phyloP scores from a whole-genome alignment of 2,113 vertebrate genomes.

The Ochotona curzoniae region DNA sequence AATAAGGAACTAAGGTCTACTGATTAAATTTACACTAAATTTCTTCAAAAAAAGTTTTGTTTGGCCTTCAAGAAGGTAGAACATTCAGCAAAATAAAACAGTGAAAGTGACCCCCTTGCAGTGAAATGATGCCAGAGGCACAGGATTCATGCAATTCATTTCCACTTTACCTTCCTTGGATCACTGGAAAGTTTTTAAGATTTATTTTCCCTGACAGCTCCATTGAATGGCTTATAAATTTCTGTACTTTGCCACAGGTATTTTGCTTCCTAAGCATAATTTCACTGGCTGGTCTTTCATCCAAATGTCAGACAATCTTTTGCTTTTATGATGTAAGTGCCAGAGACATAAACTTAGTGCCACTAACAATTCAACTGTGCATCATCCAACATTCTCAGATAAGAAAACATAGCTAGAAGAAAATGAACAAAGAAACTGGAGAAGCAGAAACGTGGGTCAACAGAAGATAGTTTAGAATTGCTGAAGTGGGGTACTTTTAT shows the following conservation, averaged over 20 bases:
- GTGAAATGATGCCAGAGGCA: not conserved
- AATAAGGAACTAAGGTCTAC: not conserved
- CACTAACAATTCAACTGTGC: not conserved
- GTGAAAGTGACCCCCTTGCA: not conserved
- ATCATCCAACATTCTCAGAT: not conserved
- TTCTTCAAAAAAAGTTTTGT: not conserved
- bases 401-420: not conserved
- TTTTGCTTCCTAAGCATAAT: constrained; percentile 55
- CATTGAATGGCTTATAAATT: not conserved
- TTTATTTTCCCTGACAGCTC: not conserved
- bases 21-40: constrained; percentile 2
- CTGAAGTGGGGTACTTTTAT: constrained; percentile 50
- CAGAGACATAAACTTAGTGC: not conserved
- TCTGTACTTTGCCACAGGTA: not conserved
- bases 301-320: constrained; percentile 22
- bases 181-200: not conserved
- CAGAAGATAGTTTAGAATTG: not conserved
- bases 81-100: not conserved
- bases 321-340: constrained; percentile 30
- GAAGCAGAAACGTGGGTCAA: constrained; percentile 42
- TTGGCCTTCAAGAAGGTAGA: not conserved
- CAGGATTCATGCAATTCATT: not conserved
- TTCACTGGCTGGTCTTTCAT: not conserved
- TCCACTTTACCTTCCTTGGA: not conserved
- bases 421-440: constrained; percentile 31